These are phyloP conservation scores for Drosophila nikananu DNA, from an alignment of 1,140 invertebrate species.

Conservation along the genomic window DNA sequence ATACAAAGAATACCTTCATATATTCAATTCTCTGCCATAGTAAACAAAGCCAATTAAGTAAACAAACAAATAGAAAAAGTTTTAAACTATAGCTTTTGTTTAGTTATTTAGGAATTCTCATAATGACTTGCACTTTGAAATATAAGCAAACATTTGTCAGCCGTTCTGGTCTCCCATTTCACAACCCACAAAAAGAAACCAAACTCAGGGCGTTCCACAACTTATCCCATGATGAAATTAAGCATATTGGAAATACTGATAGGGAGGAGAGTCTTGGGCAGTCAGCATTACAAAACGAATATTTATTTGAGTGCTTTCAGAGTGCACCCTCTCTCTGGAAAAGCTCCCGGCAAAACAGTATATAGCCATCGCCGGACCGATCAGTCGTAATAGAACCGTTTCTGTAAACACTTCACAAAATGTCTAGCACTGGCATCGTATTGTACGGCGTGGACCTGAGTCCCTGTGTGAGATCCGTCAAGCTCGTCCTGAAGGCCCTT, in stretches of 20 bases:
- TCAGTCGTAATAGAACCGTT: conserved; percentile 10
- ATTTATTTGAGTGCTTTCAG: background rate
- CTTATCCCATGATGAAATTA: background rate
- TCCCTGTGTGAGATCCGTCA: conserved; percentile 85
- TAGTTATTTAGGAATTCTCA: background rate
- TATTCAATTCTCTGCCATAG: background rate
- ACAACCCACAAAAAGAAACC: background rate
- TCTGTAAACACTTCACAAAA: conserved; percentile 6
- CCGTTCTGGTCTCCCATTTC: background rate
- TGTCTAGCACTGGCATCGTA: conserved; percentile 48
- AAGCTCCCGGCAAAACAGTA: conserved; percentile 7
- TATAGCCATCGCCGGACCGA: background rate
- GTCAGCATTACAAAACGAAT: conserved; percentile 2
- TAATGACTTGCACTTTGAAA: background rate
- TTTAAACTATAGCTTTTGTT: background rate
- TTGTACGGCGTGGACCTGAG: conserved; percentile 85
- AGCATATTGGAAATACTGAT: background rate
- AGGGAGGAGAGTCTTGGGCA: background rate
- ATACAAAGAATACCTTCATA: background rate
- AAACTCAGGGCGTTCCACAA: background rate
- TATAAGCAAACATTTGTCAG: background rate
- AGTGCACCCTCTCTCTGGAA: background rate
- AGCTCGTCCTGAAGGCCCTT: conserved; percentile 85
- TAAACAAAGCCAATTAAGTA: background rate
- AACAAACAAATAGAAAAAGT: conserved; percentile 1